A percentile compares a stretch with the other conserved stretches of the same genome.
Conservation (phyloP, 1,140 invertebrate species). For the Drosophila nebulosa region DNA sequence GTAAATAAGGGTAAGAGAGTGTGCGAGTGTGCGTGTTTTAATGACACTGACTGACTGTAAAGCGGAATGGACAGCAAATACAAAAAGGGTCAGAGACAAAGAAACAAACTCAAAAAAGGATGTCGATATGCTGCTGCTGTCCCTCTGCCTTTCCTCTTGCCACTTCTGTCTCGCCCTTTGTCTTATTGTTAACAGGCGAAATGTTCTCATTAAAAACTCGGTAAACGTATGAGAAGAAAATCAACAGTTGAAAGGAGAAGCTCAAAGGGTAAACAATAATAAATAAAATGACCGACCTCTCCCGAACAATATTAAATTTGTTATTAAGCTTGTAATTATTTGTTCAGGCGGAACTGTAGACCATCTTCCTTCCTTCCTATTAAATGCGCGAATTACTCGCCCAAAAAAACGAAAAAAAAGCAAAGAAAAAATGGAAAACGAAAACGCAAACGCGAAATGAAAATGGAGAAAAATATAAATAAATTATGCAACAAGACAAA, state of each 20-base stretch:
- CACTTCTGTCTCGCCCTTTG: neutral
- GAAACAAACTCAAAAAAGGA: neutral
- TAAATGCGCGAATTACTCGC: slow-evolving; percentile 40
- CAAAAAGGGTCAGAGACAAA: slow-evolving; percentile 18
- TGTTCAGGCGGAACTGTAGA: slow-evolving; percentile 61
- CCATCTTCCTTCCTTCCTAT: slow-evolving; percentile 44
- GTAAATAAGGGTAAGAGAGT: slow-evolving; percentile 34
- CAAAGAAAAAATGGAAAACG: too few relatives aligned
- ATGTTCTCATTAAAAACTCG: slow-evolving; percentile 65
- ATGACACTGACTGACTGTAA: slow-evolving; percentile 22
- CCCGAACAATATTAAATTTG: slow-evolving; percentile 69
- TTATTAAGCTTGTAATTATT: slow-evolving; percentile 77
- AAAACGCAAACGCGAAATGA: too few relatives aligned
- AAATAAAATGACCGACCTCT: slow-evolving; percentile 52
- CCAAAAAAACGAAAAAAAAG: neutral
- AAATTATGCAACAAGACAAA: slow-evolving; percentile 73
- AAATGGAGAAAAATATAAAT: slow-evolving; percentile 67
- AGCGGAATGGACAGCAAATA: slow-evolving; percentile 40
- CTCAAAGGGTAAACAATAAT: slow-evolving; percentile 44
- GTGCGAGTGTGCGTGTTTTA: slow-evolving; percentile 25
- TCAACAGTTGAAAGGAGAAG: slow-evolving; percentile 47
- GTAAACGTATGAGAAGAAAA: slow-evolving; percentile 53
- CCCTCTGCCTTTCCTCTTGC: neutral
- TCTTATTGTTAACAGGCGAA: slow-evolving; percentile 40
- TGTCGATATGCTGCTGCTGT: slow-evolving; percentile 24